Base-by-base conservation (phyloP, 1,140 invertebrate genomes). In the Rhagoletis pomonella region DNA sequence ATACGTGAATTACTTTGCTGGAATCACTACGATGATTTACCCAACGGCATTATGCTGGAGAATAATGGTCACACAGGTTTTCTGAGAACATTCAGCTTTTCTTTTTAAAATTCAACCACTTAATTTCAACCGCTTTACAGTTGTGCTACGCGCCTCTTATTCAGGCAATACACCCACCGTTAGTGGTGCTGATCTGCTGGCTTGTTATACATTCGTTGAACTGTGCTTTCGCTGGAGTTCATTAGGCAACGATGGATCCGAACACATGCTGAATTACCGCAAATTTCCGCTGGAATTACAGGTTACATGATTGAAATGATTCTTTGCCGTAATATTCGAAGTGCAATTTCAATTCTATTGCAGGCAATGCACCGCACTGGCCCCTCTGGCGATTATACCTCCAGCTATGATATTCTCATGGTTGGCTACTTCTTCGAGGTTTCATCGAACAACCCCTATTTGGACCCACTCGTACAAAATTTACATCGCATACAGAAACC, bases 231-330 rank as follows among this genome's bases (percentile, higher is more conserved):
- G 94, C 29, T 95, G 95, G 95, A 94, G 95, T 42, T 93, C 93
- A 47, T 93, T 91, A 50, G 93, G 95, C 77, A 92, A 94, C 50
- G 94, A 94, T 87, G 95, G 95, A 17, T 95, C 95, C 10, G 95
- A 95, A 89, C 95, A 95, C 85, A 94, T 94, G 19, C 88, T 95
- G 0, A 93, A 95, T 87, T 92, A 94, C 85, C 89, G 92, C 17
- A 93, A 94, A 88, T 95, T 91, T 89, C 93, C 95, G 0, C 91
- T 95, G 89, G 95, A 95, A 89, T 89, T 95, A 86, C 95, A 95
- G 91, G 93, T 94, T 77, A 44, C 10, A n/a, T n/a, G n/a, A n/a
- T 17, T 3, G 29, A 29, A 47, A 59, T 55, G 10, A 29, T 89
- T 93, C 19, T 93, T 94, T 47, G 9, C 5, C 50, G 17, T 19